A percentile compares a stretch with the other conserved stretches of the same genome.
These are phyloP conservation scores for Catamblyrhynchus diadema DNA, from an alignment of 2,797 vertebrate genomes.

Conservation along the genomic window DNA sequence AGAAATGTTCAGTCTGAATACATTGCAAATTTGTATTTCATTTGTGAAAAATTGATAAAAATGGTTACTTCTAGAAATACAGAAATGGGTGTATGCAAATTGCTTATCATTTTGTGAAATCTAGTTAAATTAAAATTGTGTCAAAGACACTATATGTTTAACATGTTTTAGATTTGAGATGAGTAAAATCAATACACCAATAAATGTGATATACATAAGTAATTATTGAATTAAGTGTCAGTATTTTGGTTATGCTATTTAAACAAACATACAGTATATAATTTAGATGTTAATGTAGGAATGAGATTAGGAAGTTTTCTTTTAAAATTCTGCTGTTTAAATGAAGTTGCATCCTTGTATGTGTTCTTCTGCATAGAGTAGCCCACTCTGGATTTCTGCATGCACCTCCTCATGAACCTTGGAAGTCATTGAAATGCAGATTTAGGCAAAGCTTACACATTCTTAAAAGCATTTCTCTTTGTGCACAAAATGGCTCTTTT, in stretches of 20 bases:
- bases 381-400: constrained; percentile 29
- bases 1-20: not conserved
- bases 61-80: not conserved
- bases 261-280: not conserved
- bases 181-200: not conserved
- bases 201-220: not conserved
- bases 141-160: not conserved
- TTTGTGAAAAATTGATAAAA: not conserved
- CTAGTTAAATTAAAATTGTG: not conserved
- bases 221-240: not conserved
- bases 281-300: not conserved
- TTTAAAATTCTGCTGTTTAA: not conserved
- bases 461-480: not conserved
- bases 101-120: not conserved
- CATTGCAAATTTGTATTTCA: not conserved
- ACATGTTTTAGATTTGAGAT: not conserved
- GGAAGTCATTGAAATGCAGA: constrained; percentile 28
- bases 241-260: not conserved
- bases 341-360: not conserved
- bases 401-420: constrained; percentile 48
- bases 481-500: not conserved
- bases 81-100: not conserved
- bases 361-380: not conserved
- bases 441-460: not conserved
- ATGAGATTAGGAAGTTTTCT: not conserved